Evolutionary conservation across 2,888 invertebrate species (phyloP), one percentile per base, ranked within the genome.

Genomic region (Pilophorus perplexus): DNA sequence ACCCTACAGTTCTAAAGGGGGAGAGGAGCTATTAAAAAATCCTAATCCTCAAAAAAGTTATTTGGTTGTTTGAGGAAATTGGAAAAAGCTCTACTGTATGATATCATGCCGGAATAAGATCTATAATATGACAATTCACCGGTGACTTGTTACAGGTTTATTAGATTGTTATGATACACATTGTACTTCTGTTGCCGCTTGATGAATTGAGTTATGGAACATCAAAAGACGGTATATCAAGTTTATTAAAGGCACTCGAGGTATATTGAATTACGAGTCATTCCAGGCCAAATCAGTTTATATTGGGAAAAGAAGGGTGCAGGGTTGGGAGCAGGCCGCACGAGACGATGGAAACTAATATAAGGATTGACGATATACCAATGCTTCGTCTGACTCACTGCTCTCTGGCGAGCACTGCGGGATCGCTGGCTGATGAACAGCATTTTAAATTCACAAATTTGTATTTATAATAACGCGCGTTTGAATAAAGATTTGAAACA

Each of bases 201-300:
- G 18, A 28, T 25, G 12, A 52, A 52, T 52, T 12, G 27, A 52
- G 28, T 52, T 52, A 28, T 52, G 2, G 33, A 52, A 25, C 52
- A 28, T 52, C 52, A 52, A 52, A 52, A 28, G 52, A 28, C 14
- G 10, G 16, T 25, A 52, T 52, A 52, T 52, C 28, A 28, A 28
- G 52, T 52, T 52, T 52, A 52, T 52, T 52, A 28, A 52, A 52
- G 52, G 52, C 16, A 28, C 52, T 52, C 52, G n/a, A 28, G 10
- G 23, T n/a, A 10, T 23, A 52, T 52, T 52, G 28, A 52, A 52
- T 52, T 52, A 18, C 18, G 52, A 28, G 14, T 18, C 52, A 28
- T 46, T 46, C 46, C 46, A 2, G 23, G 14, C 46, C n/a, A 23
- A 46, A 46, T 46, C 23, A 46, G 14, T 22, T 46, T 46, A 46